Conservation (phyloP, 2,113 vertebrate species). For the Cyprinus carpio region DNA sequence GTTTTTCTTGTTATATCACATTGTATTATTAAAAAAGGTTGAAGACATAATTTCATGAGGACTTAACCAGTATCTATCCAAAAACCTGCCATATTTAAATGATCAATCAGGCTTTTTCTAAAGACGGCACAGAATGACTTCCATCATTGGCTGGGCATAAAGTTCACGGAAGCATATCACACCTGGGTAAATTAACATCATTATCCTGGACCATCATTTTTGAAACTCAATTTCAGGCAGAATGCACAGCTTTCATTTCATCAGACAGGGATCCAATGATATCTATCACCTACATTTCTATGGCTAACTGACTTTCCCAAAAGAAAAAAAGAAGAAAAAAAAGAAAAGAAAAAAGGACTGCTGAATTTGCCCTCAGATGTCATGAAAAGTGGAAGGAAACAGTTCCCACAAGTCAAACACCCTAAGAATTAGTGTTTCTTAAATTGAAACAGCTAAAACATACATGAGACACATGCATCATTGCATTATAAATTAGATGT, state of each 20-base stretch:
- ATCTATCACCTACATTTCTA: too few species aligned
- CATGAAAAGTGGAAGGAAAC: neutral
- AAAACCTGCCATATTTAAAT: neutral
- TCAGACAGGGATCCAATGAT: too few species aligned
- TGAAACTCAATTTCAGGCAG: conserved; percentile 38
- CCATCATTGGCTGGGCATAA: neutral
- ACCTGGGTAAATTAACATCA: conserved; percentile 35
- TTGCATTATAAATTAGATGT: neutral
- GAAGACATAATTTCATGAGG: neutral
- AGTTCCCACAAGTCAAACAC: neutral
- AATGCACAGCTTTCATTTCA: conserved; percentile 29
- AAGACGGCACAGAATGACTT: neutral
- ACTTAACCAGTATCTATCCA: neutral
- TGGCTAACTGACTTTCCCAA: too few species aligned
- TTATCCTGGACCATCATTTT: conserved; percentile 21
- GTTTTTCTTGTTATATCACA: neutral
- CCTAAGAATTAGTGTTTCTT: neutral
- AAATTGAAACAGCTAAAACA: neutral
- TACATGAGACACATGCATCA: neutral
- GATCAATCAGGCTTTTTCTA: neutral
- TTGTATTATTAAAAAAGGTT: neutral
- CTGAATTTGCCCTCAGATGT: too few species aligned
- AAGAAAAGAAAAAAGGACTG: too few species aligned
- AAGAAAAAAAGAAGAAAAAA: too few species aligned
- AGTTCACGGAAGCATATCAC: neutral